Base-by-base conservation (phyloP, 2,797 vertebrate genomes). In the Sebastes vulpes region DNA sequence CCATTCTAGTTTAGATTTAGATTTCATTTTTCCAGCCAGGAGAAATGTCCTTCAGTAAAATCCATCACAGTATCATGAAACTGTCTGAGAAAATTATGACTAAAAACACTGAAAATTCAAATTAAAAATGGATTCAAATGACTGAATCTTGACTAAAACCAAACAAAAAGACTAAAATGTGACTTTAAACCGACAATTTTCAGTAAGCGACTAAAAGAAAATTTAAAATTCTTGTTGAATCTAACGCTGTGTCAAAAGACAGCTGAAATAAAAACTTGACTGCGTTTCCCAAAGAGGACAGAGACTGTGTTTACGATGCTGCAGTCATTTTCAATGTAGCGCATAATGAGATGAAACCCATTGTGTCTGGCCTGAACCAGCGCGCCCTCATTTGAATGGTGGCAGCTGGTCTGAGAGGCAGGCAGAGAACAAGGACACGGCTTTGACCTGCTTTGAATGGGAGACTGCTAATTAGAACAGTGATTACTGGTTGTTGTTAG, bases 361-460 rank as follows among this genome's bases (percentile, higher is more conserved):
- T 56, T 83, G 79, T 79, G 87, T 79, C 82, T 78, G 80, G 66
- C 75, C 52, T 64, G 65, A 85, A 67, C 68, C 48, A n/a, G 65
- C 3, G 32, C 25, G 20, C 26, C 81, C 83, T 84, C 79, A 18
- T 72, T 84, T 80, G 79, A 89, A 86, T 67, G 83, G 74, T 54
- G 84, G 87, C 82, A 88, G 84, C 83, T 89, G 90, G 85, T 84
- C 80, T 72, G 82, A 81, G 75, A 85, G 77, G 71, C 46, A 50
- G 46, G 18, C 7, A n/a, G 46, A 20, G 46, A 50, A 50, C 46
- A 20, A 50, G 46, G 42, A 87, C 70, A 2, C 6, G 50, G 67
- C 82, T 84, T 77, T 88, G 86, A 91, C 92, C 92, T 82, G 85
- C 80, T 88, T 90, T 89, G 71, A 93, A 91, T 83, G 79, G 84